phyloP scores from a whole-genome alignment of 1,140 invertebrate genomes.

The Metaphire vulgaris region DNA sequence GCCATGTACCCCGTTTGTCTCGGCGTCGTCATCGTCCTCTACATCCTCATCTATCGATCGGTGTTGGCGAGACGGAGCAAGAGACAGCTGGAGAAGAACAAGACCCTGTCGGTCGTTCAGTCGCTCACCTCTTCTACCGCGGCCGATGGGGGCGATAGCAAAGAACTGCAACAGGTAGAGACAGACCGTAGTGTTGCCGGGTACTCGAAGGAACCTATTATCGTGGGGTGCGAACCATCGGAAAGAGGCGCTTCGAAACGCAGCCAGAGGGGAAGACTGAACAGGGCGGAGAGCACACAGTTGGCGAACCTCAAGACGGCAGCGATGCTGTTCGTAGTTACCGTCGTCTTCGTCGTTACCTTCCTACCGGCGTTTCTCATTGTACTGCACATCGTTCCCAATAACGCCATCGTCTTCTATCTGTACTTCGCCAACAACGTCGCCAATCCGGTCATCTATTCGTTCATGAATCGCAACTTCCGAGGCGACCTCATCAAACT shows the following conservation, averaged over 20 bases:
- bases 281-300: conserved; percentile 12
- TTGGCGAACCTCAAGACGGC: no score
- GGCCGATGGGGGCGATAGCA: no score
- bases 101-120: conserved; percentile 14
- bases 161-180: no score
- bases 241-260: not conserved
- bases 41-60: no score
- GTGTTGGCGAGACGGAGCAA: conserved; percentile 20
- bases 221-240: not conserved
- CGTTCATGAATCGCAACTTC: conserved; percentile 49
- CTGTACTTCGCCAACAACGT: no score
- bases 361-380: conserved; percentile 48
- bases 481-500: conserved; percentile 44
- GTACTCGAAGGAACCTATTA: no score
- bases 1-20: conserved; percentile 26
- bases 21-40: conserved; percentile 25
- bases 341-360: conserved; percentile 43
- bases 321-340: conserved; percentile 37
- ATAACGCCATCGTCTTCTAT: no score
- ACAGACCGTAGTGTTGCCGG: no score
- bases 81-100: conserved; percentile 24
- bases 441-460: no score
- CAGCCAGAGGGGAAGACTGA: conserved; percentile 9
- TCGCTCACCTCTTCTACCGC: no score
- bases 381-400: conserved; percentile 37